phyloP scores from a whole-genome alignment of 2,797 vertebrate genomes.

The Columba guinea region DNA sequence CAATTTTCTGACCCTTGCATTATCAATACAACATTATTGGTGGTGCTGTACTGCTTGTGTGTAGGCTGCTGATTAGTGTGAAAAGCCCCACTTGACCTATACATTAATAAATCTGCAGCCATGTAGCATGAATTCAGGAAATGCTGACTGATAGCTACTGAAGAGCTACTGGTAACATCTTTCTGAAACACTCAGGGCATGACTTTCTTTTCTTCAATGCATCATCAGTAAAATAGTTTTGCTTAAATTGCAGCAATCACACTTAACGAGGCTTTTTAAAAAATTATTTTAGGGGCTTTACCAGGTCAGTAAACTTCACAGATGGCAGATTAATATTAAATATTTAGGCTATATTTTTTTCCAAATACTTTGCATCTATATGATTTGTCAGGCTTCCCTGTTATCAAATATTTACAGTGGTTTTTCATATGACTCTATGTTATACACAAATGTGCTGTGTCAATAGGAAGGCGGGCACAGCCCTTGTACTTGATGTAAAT shows the following conservation, averaged over 20 bases:
- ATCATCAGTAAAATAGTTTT: background rate
- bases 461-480: background rate
- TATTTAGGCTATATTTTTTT: background rate
- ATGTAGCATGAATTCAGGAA: background rate
- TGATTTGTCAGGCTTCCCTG: background rate
- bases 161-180: background rate
- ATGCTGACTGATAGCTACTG: background rate
- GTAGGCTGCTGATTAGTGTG: background rate
- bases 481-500: background rate
- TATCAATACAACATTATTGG: background rate
- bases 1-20: background rate
- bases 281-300: background rate
- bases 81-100: background rate
- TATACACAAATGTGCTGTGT: background rate
- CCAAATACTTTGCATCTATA: background rate
- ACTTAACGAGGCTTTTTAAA: background rate
- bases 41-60: background rate
- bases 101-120: background rate
- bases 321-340: background rate
- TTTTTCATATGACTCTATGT: background rate
- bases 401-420: constrained; percentile 65
- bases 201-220: background rate
- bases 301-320: background rate
- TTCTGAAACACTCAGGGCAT: background rate
- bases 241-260: background rate